These are phyloP conservation scores for Manis javanica DNA, from an alignment of 2,797 vertebrate genomes.

Conservation along the genomic window DNA sequence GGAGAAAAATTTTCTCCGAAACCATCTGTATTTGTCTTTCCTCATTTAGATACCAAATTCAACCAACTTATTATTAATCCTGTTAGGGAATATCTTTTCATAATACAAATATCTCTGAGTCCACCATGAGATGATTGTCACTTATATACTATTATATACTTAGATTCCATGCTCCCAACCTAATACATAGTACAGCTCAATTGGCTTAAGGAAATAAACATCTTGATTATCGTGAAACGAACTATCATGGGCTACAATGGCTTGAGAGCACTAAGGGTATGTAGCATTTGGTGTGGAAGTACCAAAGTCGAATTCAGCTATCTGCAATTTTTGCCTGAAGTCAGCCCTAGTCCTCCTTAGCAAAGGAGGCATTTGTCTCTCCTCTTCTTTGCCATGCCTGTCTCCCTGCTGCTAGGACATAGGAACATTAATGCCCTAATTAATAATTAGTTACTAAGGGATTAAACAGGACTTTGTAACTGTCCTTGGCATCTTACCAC, in stretches of 20 bases:
- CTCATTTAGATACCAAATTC: constrained; percentile 44
- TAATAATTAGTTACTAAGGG: not conserved
- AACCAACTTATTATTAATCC: not conserved
- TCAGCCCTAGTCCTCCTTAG: not conserved
- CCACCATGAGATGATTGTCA: not conserved
- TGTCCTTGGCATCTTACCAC: not conserved
- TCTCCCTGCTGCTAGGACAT: not conserved
- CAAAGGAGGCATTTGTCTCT: not conserved
- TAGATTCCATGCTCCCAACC: not conserved
- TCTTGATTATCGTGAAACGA: not conserved
- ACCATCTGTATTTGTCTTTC: constrained; percentile 21
- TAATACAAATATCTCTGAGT: not conserved
- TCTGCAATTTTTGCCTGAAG: not conserved
- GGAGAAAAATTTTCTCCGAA: not conserved
- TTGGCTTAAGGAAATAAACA: not conserved
- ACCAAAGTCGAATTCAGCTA: not conserved
- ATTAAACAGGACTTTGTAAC: not conserved
- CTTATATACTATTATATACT: not conserved
- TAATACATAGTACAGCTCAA: not conserved
- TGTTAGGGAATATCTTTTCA: constrained; percentile 10
- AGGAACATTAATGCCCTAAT: not conserved
- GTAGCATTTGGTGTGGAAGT: not conserved
- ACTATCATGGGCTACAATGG: not conserved
- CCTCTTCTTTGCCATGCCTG: not conserved
- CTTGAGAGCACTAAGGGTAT: not conserved